phyloP scores from a whole-genome alignment of 92 coral and sea anemone genomes.

The Palythoa grandis region DNA sequence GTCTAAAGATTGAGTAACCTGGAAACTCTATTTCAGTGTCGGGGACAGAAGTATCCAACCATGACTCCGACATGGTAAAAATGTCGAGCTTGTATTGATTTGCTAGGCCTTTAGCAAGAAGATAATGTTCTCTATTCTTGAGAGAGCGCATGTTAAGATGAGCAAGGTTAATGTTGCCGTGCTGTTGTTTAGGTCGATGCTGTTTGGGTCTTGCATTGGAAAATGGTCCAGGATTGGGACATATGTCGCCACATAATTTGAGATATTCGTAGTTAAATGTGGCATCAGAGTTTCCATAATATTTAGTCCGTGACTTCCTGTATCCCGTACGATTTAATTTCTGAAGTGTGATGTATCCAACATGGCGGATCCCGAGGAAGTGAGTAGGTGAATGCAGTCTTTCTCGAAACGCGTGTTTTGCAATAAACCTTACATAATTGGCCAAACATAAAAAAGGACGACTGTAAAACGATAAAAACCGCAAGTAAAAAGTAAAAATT shows the following conservation, averaged over 20 bases:
- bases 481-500: not conserved
- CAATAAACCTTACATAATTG: not conserved
- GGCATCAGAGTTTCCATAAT: not conserved
- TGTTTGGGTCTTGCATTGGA: constrained; percentile 1
- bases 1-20: not conserved
- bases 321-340: not conserved
- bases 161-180: constrained; percentile 4
- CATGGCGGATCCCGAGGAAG: not conserved
- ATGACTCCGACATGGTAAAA: not conserved
- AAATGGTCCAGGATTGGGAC: constrained; percentile 4
- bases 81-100: not conserved
- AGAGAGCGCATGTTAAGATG: constrained; percentile 20
- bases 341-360: not conserved
- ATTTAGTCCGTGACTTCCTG: not conserved
- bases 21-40: not conserved
- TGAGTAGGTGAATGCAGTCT: not conserved
- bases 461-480: not conserved
- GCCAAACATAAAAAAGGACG: not conserved
- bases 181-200: not conserved
- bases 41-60: not conserved
- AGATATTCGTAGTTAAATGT: not conserved
- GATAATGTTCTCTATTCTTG: not conserved
- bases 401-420: not conserved
- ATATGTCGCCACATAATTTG: not conserved
- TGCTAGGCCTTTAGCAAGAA: not conserved